Percentiles rank a stretch among this genome's conserved stretches.
Conservation (phyloP, 2,797 vertebrate genomes). For the Corythornis leucogaster region DNA sequence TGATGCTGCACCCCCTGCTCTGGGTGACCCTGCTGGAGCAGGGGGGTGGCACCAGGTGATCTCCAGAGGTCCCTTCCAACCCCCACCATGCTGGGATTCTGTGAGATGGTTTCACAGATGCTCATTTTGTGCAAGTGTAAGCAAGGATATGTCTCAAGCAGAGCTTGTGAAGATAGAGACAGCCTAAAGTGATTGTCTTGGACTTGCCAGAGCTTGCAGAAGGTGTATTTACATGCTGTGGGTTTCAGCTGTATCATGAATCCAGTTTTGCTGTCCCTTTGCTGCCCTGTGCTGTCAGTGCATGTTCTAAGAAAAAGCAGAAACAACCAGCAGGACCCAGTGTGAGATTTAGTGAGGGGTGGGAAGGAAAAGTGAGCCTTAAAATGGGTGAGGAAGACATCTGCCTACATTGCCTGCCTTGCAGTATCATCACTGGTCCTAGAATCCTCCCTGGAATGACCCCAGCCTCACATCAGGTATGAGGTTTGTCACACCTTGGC, state of each 20-base stretch:
- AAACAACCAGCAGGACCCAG: not conserved
- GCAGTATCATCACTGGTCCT: not conserved
- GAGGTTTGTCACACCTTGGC: not conserved
- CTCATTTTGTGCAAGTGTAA: not conserved
- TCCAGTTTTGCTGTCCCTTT: not conserved
- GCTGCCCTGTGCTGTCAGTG: not conserved
- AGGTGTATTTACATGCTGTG: not conserved
- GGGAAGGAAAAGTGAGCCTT: not conserved
- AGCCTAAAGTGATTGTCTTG: not conserved
- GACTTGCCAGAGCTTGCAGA: not conserved
- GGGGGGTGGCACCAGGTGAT: not conserved
- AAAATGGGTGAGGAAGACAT: not conserved
- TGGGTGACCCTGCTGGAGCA: too few relatives aligned
- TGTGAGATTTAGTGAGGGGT: not conserved
- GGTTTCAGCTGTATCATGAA: not conserved
- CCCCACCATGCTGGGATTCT: not conserved
- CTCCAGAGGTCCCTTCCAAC: not conserved
- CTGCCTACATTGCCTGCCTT: not conserved
- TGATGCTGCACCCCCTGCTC: too few relatives aligned
- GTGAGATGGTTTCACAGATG: not conserved
- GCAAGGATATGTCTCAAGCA: not conserved
- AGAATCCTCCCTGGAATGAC: not conserved
- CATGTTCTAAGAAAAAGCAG: not conserved
- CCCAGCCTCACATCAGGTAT: fast-evolving
- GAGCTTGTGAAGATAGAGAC: not conserved